Conservation (phyloP, 2,888 invertebrate species). For the Palloptera scutellata region DNA sequence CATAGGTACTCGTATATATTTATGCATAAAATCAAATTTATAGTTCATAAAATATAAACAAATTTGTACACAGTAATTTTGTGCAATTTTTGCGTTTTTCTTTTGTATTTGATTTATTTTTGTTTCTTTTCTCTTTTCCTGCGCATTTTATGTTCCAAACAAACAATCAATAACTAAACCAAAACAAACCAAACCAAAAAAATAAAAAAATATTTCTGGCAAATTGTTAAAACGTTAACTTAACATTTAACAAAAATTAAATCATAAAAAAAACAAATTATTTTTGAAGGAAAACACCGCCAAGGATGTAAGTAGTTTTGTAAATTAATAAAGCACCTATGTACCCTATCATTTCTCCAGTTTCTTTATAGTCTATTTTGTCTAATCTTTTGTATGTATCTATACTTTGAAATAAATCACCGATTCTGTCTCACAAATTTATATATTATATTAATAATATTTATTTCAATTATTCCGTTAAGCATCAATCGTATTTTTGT, state of each 20-base stretch:
- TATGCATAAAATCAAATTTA: no score
- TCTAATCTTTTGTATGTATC: neutral
- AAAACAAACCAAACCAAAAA: no score
- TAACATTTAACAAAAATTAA: slow-evolving; percentile 4
- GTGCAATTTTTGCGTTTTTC: slow-evolving; percentile 4
- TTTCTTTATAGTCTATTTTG: slow-evolving; percentile 1
- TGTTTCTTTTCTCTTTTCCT: slow-evolving; percentile 35
- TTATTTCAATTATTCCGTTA: slow-evolving; percentile 6
- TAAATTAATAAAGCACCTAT: no score
- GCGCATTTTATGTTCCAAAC: slow-evolving; percentile 29
- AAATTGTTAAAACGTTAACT: neutral
- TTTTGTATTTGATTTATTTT: slow-evolving; percentile 28
- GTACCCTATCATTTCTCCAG: slow-evolving; percentile 9
- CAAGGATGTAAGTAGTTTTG: slow-evolving; percentile 62
- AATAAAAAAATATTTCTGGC: no score
- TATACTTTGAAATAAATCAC: neutral
- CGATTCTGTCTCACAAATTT: neutral
- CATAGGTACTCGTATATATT: no score
- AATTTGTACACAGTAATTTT: no score
- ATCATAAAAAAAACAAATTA: slow-evolving; percentile 7
- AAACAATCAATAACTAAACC: no score
- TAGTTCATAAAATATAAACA: no score
- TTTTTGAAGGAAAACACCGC: slow-evolving; percentile 55
- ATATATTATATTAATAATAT: neutral
- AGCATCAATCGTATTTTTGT: slow-evolving; percentile 48